phyloP scores from a whole-genome alignment of 2,797 vertebrate genomes.

The Gouania willdenowi region DNA sequence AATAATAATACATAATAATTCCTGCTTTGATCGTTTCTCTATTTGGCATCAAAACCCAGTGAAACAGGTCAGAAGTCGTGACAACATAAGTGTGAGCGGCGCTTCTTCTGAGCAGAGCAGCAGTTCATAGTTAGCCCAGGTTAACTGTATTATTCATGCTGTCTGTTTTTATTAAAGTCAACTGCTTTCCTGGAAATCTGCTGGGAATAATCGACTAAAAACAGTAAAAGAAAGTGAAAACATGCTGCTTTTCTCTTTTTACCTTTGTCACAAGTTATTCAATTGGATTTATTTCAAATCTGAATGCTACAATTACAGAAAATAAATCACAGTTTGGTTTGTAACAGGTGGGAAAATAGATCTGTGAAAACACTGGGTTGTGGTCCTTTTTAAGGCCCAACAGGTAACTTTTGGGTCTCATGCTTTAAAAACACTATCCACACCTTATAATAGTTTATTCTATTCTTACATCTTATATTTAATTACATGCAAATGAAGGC shows the following conservation, averaged over 20 bases:
- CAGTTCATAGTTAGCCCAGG: conserved; percentile 50
- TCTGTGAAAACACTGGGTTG: conserved; percentile 33
- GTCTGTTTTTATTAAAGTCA: conserved; percentile 56
- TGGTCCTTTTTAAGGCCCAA: too few relatives aligned
- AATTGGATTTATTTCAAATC: conserved; percentile 39
- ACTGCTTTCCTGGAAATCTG: conserved; percentile 54
- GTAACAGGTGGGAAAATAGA: conserved; percentile 33
- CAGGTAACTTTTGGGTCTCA: too few relatives aligned
- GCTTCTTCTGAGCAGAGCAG: conserved; percentile 26
- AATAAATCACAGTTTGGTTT: not conserved
- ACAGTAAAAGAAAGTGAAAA: conserved; percentile 49
- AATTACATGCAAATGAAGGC: too few relatives aligned
- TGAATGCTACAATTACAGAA: conserved; percentile 21
- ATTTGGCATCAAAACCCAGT: conserved; percentile 51
- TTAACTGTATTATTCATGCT: conserved; percentile 62
- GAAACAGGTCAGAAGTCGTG: conserved; percentile 49
- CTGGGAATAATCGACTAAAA: conserved; percentile 53
- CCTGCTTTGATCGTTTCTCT: conserved; percentile 33
- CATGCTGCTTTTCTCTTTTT: conserved; percentile 34
- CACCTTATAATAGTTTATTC: too few relatives aligned
- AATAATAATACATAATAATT: too few relatives aligned
- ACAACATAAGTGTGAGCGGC: conserved; percentile 45
- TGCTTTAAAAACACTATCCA: too few relatives aligned
- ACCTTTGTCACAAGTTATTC: conserved; percentile 17
- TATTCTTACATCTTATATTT: too few relatives aligned